phyloP scores from a whole-genome alignment of 2,113 vertebrate species.

The Xenotilapia caudafasciata region DNA sequence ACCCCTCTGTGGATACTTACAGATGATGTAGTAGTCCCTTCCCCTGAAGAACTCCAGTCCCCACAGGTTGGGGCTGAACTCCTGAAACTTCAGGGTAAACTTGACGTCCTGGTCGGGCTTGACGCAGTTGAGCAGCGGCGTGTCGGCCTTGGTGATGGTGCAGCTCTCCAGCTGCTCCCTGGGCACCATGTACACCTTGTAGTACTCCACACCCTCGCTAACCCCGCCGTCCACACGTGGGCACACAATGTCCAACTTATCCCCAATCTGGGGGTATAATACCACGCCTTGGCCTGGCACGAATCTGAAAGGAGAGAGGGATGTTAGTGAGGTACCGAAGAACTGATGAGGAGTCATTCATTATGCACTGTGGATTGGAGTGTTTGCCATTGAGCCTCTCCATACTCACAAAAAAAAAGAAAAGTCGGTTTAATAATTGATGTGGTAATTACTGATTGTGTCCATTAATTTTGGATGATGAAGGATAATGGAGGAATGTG shows the following conservation, averaged over 20 bases:
- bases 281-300: conserved; percentile 94
- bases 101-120: conserved; percentile 98
- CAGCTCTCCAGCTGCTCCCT: conserved; percentile 94
- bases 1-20: conserved; percentile 75
- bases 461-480: conserved; percentile 49
- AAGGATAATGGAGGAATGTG: conserved; percentile 11
- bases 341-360: neutral
- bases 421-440: conserved; percentile 47
- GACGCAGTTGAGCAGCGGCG: conserved; percentile 95
- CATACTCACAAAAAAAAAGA: neutral
- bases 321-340: neutral
- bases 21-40: conserved; percentile 98
- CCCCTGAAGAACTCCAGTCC: conserved; percentile 96
- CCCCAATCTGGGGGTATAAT: conserved; percentile 97
- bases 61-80: conserved; percentile 99
- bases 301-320: conserved; percentile 76
- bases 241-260: conserved; percentile 99
- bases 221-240: conserved; percentile 91
- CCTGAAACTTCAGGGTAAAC: conserved; percentile 99
- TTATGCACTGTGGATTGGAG: conserved; percentile 2
- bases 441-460: conserved; percentile 45
- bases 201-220: conserved; percentile 89
- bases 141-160: conserved; percentile 93
- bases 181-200: conserved; percentile 98
- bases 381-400: conserved; percentile 2